Conservation (phyloP, 2,113 vertebrate species). For the Zosterops pallidus region DNA sequence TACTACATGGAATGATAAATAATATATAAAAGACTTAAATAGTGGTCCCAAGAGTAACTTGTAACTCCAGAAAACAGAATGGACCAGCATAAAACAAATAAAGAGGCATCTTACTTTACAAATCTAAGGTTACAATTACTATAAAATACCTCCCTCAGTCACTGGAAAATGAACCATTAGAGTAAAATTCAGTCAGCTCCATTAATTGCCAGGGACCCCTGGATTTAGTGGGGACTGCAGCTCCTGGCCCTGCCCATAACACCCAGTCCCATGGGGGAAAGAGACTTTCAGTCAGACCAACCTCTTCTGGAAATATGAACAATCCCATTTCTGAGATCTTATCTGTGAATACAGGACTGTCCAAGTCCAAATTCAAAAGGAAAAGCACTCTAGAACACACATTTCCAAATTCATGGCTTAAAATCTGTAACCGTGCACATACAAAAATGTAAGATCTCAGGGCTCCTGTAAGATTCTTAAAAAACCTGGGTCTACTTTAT, state of each 20-base stretch:
- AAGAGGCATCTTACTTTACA: neutral
- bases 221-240: neutral
- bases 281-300: neutral
- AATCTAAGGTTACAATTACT: neutral
- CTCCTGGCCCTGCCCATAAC: neutral
- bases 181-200: neutral
- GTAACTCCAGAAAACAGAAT: neutral
- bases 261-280: neutral
- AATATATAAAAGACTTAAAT: neutral
- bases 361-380: neutral
- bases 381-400: neutral
- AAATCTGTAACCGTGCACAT: neutral
- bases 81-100: neutral
- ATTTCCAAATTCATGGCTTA: neutral
- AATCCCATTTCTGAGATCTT: neutral
- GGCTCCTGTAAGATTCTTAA: neutral
- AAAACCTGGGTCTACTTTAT: neutral
- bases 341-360: neutral
- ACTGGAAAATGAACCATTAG: neutral
- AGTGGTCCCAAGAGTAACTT: neutral
- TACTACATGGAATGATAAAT: conserved; percentile 10
- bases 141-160: neutral
- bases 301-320: neutral
- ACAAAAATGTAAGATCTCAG: neutral
- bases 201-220: neutral